Evolutionary conservation across 2,113 vertebrate species (phyloP).

Genomic region (Vicugna pacos): DNA sequence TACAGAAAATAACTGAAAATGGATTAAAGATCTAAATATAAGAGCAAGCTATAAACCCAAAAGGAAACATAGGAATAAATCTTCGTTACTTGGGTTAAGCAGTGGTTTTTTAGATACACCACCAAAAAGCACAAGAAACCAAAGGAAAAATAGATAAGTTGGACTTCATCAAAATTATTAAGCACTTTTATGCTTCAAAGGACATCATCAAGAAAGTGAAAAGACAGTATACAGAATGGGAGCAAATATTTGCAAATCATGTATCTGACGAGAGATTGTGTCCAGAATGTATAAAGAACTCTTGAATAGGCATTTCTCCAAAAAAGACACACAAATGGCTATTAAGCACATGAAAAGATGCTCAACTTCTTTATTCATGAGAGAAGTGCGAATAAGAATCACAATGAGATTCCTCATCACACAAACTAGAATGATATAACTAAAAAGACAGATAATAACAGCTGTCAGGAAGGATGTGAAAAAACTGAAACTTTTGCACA

Average conservation of each 20-base stretch:
- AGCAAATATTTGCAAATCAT: too few species aligned
- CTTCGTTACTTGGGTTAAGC: neutral
- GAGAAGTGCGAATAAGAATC: neutral
- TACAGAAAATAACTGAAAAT: constrained; percentile 25
- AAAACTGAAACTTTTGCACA: too few species aligned
- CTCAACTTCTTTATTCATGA: too few species aligned
- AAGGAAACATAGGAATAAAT: neutral
- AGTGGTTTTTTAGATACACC: neutral
- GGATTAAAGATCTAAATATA: neutral
- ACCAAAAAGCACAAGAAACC: neutral
- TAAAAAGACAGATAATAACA: constrained; percentile 10
- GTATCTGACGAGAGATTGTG: too few species aligned
- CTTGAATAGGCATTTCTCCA: too few species aligned
- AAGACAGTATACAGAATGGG: too few species aligned
- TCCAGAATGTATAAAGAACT: too few species aligned
- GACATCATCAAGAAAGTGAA: too few species aligned
- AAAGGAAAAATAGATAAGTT: constrained; percentile 13
- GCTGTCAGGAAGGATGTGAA: neutral
- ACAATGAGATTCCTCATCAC: neutral
- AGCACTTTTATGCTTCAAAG: too few species aligned
- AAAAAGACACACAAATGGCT: too few species aligned
- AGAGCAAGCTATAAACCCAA: neutral
- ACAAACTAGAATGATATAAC: neutral
- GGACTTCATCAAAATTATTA: too few species aligned
- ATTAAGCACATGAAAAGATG: too few species aligned